Evolutionary conservation across 2,113 vertebrate genomes (phyloP).

Genomic region (Mobula hypostoma): DNA sequence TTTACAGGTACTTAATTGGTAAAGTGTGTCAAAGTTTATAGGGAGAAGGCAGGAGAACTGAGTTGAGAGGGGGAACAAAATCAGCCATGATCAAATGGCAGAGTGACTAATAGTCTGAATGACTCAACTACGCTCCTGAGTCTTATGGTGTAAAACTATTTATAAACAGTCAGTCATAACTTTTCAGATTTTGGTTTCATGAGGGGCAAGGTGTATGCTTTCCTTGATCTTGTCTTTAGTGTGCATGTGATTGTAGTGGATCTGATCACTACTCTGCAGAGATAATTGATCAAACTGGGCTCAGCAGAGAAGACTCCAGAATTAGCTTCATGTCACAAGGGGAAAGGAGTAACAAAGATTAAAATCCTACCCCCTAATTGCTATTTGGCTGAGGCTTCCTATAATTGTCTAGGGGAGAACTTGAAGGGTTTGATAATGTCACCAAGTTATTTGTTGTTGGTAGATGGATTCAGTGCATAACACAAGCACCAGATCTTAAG

Average conservation of each 20-base stretch:
- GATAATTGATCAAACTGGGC: not conserved
- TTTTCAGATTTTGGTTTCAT: constrained; percentile 6
- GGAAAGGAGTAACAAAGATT: not conserved
- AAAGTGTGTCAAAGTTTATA: too few relatives aligned
- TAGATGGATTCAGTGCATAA: not conserved
- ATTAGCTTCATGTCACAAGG: not conserved
- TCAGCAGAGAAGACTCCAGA: not conserved
- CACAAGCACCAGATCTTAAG: not conserved
- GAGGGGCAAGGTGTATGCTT: not conserved
- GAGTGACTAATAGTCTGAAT: too few relatives aligned
- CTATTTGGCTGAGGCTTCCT: not conserved
- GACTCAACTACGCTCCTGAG: too few relatives aligned
- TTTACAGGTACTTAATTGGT: too few relatives aligned
- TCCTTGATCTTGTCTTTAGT: constrained; percentile 5
- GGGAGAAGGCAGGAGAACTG: too few relatives aligned
- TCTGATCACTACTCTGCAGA: not conserved
- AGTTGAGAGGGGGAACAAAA: too few relatives aligned
- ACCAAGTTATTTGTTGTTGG: not conserved
- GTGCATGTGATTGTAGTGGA: not conserved
- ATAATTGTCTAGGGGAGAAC: not conserved
- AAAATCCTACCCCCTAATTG: not conserved
- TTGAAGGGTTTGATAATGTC: not conserved
- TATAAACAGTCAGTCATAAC: not conserved
- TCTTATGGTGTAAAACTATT: not conserved
- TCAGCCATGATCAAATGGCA: too few relatives aligned